Conservation (phyloP, 2,888 invertebrate species). For the Strigamia transsilvanica region DNA sequence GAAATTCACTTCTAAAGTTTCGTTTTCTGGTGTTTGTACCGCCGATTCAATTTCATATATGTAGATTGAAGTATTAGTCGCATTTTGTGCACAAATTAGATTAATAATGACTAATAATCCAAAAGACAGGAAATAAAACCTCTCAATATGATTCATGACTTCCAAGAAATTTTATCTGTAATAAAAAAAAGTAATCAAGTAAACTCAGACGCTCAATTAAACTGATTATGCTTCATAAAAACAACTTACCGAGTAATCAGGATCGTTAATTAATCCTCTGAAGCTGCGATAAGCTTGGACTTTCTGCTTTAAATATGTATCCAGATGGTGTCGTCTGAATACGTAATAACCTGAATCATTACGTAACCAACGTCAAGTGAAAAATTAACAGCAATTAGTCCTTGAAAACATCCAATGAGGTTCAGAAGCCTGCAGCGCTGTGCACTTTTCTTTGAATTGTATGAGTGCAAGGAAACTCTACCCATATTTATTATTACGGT, state of each 20-base stretch:
- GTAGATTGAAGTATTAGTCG: neutral
- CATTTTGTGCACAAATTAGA: neutral
- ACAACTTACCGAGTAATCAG: neutral
- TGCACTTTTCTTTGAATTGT: neutral
- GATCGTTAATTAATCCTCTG: neutral
- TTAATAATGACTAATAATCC: neutral
- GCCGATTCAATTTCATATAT: neutral
- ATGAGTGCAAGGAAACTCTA: conserved; percentile 16
- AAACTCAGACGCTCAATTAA: neutral
- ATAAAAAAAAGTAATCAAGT: neutral
- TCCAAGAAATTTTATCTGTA: neutral
- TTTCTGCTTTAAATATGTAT: conserved; percentile 3
- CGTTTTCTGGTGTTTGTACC: neutral
- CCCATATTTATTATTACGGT: neutral
- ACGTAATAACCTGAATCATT: neutral
- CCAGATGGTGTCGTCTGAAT: neutral
- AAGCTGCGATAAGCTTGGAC: neutral
- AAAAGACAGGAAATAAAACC: neutral
- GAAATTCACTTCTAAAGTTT: neutral
- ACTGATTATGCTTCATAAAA: neutral
- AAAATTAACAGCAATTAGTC: neutral
- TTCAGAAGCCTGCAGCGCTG: neutral
- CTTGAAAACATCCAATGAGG: conserved; percentile 3
- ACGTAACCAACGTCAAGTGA: neutral
- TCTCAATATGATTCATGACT: neutral